A percentile compares a stretch with the other conserved stretches of the same genome.
Evolutionary conservation across 2,888 invertebrate species (phyloP).

Genomic region (Zele albiditarsus): DNA sequence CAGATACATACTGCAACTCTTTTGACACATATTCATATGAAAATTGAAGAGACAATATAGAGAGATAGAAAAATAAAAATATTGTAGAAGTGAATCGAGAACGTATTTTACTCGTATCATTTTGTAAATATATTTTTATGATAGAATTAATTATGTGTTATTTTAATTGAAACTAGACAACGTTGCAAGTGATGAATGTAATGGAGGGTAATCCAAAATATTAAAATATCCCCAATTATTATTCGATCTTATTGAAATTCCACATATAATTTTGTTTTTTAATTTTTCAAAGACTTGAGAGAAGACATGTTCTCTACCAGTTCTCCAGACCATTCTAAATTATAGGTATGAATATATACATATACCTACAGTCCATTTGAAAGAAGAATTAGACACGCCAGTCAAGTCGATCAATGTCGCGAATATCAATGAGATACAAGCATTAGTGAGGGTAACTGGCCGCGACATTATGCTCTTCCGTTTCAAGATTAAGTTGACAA

Average conservation of each 20-base stretch:
- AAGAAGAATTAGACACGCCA: conserved; percentile 33
- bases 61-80: neutral
- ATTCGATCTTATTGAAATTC: no score
- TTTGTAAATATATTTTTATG: neutral
- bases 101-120: neutral
- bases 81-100: neutral
- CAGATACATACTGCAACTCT: no score
- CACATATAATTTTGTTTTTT: no score
- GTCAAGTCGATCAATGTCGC: conserved; percentile 56
- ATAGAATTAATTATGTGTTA: neutral
- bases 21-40: neutral
- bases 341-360: neutral
- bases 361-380: neutral
- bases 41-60: neutral
- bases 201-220: no score
- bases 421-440: conserved; percentile 59
- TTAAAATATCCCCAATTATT: no score
- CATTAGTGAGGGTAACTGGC: conserved; percentile 60
- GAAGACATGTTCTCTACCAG: no score
- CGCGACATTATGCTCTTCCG: conserved; percentile 54
- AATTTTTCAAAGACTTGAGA: no score
- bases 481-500: conserved; percentile 29
- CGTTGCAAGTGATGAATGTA: no score
- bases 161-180: no score
- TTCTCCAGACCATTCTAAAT: no score